These are phyloP conservation scores for Acipenser ruthenus DNA, from an alignment of 2,797 vertebrate genomes.

Conservation along the genomic window DNA sequence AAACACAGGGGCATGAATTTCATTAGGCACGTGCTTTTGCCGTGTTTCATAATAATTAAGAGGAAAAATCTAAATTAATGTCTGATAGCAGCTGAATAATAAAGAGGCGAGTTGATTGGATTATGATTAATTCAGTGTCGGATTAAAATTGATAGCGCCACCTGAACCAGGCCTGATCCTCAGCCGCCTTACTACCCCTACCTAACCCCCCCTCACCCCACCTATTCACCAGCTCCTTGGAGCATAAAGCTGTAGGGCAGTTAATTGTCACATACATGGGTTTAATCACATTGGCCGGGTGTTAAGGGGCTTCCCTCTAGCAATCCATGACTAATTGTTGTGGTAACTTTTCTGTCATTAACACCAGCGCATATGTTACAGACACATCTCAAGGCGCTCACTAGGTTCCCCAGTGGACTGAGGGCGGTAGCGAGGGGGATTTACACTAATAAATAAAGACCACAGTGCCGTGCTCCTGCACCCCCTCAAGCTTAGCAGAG, in stretches of 20 bases:
- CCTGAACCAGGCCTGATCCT: constrained; percentile 60
- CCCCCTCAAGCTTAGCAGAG: not conserved
- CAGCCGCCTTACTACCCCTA: too few species aligned
- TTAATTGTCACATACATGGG: constrained; percentile 95
- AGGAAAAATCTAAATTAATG: constrained; percentile 50
- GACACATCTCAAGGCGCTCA: constrained; percentile 59
- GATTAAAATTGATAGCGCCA: constrained; percentile 77
- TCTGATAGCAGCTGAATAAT: constrained; percentile 51
- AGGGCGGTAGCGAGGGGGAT: not conserved
- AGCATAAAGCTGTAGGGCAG: constrained; percentile 66
- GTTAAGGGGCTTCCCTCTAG: constrained; percentile 47
- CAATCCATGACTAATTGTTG: constrained; percentile 73
- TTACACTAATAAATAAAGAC: not conserved
- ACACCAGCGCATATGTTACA: constrained; percentile 82
- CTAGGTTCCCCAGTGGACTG: not conserved
- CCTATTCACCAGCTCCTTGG: constrained; percentile 40
- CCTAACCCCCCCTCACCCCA: constrained; percentile 31
- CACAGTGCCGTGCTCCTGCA: not conserved
- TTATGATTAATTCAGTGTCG: constrained; percentile 79
- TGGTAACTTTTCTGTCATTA: constrained; percentile 87
- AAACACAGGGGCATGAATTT: constrained; percentile 53
- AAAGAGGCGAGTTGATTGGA: constrained; percentile 63
- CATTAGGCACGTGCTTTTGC: constrained; percentile 47
- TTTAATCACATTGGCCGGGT: constrained; percentile 88
- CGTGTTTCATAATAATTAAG: constrained; percentile 34